Evolutionary conservation across 30 jellyfish, hydroid and myxozoan species (phyloP).

Genomic region (Phacellophora camtschatica): DNA sequence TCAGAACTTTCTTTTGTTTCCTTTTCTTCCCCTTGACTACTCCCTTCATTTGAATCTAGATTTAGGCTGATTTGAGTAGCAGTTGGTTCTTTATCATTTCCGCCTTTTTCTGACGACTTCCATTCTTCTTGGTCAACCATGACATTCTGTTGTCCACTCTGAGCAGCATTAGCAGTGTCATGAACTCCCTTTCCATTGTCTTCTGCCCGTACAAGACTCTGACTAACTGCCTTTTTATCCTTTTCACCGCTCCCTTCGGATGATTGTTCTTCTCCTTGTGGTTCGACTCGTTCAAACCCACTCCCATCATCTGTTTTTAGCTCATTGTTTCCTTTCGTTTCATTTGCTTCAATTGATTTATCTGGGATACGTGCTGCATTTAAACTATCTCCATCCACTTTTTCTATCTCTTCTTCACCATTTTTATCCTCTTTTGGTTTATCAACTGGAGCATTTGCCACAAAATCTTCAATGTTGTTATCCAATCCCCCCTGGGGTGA

Average conservation of each 20-base stretch:
- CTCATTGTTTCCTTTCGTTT: background rate
- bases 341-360: background rate
- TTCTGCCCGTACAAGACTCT: background rate
- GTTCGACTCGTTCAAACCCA: constrained; percentile 33
- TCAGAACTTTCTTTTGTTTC: background rate
- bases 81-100: no score
- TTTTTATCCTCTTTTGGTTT: background rate
- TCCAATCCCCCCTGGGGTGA: constrained; percentile 17
- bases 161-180: background rate
- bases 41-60: background rate
- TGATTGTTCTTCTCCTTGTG: background rate
- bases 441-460: background rate
- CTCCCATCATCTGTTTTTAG: background rate
- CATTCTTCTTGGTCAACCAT: constrained; percentile 39
- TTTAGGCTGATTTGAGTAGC: no score
- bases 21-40: background rate
- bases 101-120: background rate
- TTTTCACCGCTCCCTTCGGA: background rate
- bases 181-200: background rate
- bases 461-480: background rate
- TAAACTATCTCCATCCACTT: background rate
- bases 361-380: background rate
- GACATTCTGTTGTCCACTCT: background rate
- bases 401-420: background rate
- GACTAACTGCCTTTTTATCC: background rate